Base-by-base conservation (phyloP, 2,888 invertebrate species). In the Encarsia formosa region DNA sequence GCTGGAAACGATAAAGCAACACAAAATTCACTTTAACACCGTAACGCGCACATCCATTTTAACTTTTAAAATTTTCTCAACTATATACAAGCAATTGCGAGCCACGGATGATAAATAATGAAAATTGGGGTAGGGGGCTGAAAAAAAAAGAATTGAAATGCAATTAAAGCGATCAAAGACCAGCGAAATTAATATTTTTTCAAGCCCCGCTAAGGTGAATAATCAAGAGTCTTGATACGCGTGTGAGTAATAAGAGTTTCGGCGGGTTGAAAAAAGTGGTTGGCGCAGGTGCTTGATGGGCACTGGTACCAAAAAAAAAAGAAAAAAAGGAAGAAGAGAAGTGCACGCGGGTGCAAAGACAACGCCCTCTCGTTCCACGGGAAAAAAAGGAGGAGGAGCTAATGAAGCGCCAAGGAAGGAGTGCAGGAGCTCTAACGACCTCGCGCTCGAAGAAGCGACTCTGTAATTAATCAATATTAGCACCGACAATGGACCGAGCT, bases 401-500 rank as follows among this genome's bases (percentile, higher is more conserved):
- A 54, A 54, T 51, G 54, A 54, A 54, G 44, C 31, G 32, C 32
- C n/a, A 43, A 6, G 20, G 26, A 6, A 26, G 11, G n/a, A n/a
- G n/a, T n/a, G n/a, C n/a, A n/a, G n/a, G 11, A 26, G 8, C 35
- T 49, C 40, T 54, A 54, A 54, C 45, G 54, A 54, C 43, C 46
- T n/a, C 23, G 29, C 37, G 13, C 11, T 15, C 37, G n/a, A n/a
- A 20, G 11, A n/a, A 40, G 16, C 63, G 60, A 60, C 59, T 63
- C 66, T 59, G 61, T 66, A 68, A 71, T 71, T 70, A 71, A 71
- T 71, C 70, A 71, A 71, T 67, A 71, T 70, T 71, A 71, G 64
- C 67, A 66, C 65, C 65, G 65, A 69, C 69, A 69, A 71, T 68
- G 58, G 66, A 62, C 59, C 55, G 60, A 58, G 59, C 43, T 5